phyloP scores from a whole-genome alignment of 2,113 vertebrate species.

The Penelope pileata region DNA sequence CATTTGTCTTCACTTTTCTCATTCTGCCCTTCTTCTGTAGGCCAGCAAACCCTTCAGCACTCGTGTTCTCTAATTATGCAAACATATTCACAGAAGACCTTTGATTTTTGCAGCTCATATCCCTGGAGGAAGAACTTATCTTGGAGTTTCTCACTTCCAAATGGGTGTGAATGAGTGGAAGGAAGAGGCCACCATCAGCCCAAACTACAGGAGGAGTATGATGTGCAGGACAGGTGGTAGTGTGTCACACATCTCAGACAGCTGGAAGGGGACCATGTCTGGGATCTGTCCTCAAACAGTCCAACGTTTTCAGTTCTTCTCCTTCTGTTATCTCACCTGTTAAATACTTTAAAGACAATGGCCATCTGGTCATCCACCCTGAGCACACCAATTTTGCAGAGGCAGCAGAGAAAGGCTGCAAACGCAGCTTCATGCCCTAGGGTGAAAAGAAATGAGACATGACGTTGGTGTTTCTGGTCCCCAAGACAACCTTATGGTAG shows the following conservation, averaged over 20 bases:
- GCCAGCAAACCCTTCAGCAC: background rate
- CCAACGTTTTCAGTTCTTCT: background rate
- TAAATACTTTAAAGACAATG: conserved; percentile 92
- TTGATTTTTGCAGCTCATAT: background rate
- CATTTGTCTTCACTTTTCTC: background rate
- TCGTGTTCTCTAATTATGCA: background rate
- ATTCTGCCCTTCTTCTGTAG: background rate
- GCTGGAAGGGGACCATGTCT: background rate
- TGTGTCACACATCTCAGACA: background rate
- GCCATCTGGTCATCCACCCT: conserved; percentile 90
- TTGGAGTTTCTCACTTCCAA: background rate
- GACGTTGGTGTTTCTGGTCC: background rate
- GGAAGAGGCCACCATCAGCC: background rate
- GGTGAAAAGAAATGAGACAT: background rate
- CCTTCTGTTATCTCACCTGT: conserved; percentile 80
- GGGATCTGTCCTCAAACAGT: background rate
- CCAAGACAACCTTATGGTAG: background rate
- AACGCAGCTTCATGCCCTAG: conserved; percentile 96
- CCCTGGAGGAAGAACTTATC: background rate
- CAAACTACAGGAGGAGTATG: background rate
- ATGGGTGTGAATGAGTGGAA: background rate
- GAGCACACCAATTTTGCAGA: conserved; percentile 93
- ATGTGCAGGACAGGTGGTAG: background rate
- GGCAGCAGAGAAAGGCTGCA: conserved; percentile 95
- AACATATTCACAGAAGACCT: rapidly evolving